Conservation (phyloP, 2,888 invertebrate species). For the Drosophila gaucha region DNA sequence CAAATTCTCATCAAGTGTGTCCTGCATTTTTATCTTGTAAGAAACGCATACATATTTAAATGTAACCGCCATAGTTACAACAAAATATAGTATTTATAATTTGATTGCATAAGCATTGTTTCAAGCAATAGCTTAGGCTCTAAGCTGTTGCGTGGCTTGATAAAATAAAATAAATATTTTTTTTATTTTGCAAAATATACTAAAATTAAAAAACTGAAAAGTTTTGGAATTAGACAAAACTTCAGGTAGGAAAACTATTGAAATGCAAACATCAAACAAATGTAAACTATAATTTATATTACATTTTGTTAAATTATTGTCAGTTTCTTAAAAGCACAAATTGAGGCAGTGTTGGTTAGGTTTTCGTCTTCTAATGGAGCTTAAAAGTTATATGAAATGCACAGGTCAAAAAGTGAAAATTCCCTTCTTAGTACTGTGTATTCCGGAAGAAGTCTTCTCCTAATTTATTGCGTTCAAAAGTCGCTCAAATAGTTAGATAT, state of each 20-base stretch:
- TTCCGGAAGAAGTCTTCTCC: constrained; percentile 24
- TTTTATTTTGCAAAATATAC: constrained; percentile 11
- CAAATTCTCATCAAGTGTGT: constrained; percentile 18
- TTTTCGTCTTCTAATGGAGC: constrained; percentile 21
- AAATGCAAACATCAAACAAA: constrained; percentile 5
- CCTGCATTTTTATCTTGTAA: constrained; percentile 45
- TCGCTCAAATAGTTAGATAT: constrained; percentile 38
- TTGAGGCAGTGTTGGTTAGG: neutral
- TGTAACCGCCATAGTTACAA: constrained; percentile 22
- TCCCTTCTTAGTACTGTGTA: constrained; percentile 4
- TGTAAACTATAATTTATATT: constrained; percentile 7
- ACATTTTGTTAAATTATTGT: neutral
- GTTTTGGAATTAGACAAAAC: constrained; percentile 7
- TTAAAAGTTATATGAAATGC: constrained; percentile 17
- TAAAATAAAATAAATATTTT: constrained; percentile 6
- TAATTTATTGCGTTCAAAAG: constrained; percentile 42
- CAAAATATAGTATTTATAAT: constrained; percentile 13
- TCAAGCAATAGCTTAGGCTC: constrained; percentile 8
- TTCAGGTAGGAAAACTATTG: constrained; percentile 16
- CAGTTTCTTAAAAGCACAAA: neutral
- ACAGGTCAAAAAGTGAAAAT: constrained; percentile 6
- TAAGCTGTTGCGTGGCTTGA: neutral
- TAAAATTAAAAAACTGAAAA: constrained; percentile 2
- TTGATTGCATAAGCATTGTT: constrained; percentile 3
- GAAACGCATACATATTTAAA: constrained; percentile 44